Percentiles rank a stretch among this genome's conserved stretches.
Conservation (phyloP, 2,888 invertebrate species). For the Macaria liturata region DNA sequence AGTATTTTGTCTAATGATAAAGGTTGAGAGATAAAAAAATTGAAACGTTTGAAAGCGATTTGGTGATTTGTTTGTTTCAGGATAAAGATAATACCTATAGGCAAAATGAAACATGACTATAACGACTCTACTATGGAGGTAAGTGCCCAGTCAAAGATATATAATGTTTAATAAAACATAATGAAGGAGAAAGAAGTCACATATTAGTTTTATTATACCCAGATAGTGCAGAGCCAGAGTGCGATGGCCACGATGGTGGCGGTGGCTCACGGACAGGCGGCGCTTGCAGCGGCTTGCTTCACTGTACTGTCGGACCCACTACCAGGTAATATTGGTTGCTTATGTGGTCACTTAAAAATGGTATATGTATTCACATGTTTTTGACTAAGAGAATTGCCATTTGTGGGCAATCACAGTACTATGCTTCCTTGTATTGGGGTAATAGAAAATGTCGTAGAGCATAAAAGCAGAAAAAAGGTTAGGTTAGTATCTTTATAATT, state of each 20-base stretch:
- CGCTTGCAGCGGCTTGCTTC: constrained; percentile 66
- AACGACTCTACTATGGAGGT: constrained; percentile 56
- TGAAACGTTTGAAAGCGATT: no score
- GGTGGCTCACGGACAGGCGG: constrained; percentile 61
- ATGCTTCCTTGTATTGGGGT: no score
- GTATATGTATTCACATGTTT: no score
- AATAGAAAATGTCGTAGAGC: no score
- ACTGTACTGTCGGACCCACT: constrained; percentile 59
- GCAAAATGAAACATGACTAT: constrained; percentile 50
- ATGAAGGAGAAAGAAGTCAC: no score
- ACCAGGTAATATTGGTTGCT: constrained; percentile 48
- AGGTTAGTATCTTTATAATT: no score
- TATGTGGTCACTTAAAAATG: not conserved
- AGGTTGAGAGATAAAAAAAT: no score
- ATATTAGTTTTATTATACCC: constrained; percentile 5
- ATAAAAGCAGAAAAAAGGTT: no score
- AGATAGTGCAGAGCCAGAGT: constrained; percentile 58
- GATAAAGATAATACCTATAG: constrained; percentile 61
- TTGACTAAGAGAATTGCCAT: no score
- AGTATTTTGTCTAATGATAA: no score
- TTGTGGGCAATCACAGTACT: no score
- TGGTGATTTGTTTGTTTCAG: constrained; percentile 45
- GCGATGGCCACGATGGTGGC: constrained; percentile 59
- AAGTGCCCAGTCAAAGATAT: constrained; percentile 38
- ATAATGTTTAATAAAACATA: no score